A percentile compares a stretch with the other conserved stretches of the same genome.
Evolutionary conservation across 2,797 vertebrate species (phyloP).

Genomic region (Tinamus major): DNA sequence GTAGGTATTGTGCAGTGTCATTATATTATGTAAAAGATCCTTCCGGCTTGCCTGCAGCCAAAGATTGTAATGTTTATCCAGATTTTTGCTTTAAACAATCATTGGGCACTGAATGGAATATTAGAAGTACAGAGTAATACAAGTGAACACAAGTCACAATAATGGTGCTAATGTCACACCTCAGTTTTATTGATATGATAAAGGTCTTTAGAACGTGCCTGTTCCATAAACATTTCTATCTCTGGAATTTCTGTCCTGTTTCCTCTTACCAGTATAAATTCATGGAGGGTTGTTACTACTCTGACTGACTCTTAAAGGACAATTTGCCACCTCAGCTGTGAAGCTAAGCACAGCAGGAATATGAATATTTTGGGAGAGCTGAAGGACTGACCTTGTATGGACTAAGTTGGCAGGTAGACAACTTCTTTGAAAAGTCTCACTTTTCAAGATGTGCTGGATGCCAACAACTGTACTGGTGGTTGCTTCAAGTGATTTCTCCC

Average conservation of each 20-base stretch:
- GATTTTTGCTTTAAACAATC: neutral
- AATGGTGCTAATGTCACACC: neutral
- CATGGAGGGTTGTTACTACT: neutral
- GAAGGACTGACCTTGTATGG: neutral
- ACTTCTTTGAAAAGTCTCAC: neutral
- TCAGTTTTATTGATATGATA: neutral
- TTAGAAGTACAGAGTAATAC: neutral
- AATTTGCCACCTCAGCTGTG: neutral
- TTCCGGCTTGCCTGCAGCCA: neutral
- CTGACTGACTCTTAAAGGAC: neutral
- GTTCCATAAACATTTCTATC: neutral
- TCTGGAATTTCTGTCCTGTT: neutral
- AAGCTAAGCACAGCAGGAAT: neutral
- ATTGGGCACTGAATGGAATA: neutral
- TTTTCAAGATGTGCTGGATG: neutral
- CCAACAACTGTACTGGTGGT: rapidly evolving
- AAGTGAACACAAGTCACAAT: neutral
- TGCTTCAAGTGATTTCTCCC: neutral
- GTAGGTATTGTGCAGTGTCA: neutral
- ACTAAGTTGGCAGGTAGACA: neutral
- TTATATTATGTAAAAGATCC: neutral
- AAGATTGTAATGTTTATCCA: neutral
- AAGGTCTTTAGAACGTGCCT: neutral
- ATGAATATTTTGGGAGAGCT: neutral
- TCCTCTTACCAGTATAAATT: neutral